A percentile compares a stretch with the other conserved stretches of the same genome.
These are phyloP conservation scores for Amphiprion percula DNA, from an alignment of 2,113 vertebrate species.

Conservation along the genomic window DNA sequence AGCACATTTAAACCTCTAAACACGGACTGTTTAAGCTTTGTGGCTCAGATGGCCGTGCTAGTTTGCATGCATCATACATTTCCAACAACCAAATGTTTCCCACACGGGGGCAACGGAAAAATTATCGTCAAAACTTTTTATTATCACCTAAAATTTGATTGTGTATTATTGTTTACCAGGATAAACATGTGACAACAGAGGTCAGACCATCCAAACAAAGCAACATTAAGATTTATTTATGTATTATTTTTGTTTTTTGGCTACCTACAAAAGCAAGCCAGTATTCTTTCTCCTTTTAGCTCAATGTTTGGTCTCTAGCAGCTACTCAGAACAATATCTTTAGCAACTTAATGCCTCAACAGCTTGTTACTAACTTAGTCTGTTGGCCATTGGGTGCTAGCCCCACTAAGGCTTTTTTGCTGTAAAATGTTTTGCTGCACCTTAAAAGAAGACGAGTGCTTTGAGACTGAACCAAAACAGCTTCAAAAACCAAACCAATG, in stretches of 20 bases:
- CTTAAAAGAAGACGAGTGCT: too few species aligned
- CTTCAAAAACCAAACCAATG: not conserved
- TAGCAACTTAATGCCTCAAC: not conserved
- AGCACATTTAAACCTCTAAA: slow-evolving; percentile 38
- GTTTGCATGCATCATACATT: not conserved
- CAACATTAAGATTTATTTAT: not conserved
- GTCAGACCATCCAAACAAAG: too few species aligned
- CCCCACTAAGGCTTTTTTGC: too few species aligned
- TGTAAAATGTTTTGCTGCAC: too few species aligned
- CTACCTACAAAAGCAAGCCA: not conserved
- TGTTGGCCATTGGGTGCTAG: not conserved
- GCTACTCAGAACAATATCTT: not conserved
- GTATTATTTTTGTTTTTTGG: too few species aligned
- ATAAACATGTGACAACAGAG: too few species aligned
- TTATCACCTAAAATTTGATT: too few species aligned
- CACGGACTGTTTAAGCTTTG: slow-evolving; percentile 8
- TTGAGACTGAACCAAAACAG: not conserved
- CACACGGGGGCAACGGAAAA: too few species aligned
- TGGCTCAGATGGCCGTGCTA: not conserved
- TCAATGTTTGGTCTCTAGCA: not conserved
- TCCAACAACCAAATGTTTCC: not conserved
- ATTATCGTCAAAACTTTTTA: too few species aligned
- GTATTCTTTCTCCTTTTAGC: not conserved
- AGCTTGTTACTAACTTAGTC: not conserved
- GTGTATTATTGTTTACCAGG: too few species aligned